These are phyloP conservation scores for Cyphomyrmex costatus DNA, from an alignment of 1,140 invertebrate species.

Conservation along the genomic window DNA sequence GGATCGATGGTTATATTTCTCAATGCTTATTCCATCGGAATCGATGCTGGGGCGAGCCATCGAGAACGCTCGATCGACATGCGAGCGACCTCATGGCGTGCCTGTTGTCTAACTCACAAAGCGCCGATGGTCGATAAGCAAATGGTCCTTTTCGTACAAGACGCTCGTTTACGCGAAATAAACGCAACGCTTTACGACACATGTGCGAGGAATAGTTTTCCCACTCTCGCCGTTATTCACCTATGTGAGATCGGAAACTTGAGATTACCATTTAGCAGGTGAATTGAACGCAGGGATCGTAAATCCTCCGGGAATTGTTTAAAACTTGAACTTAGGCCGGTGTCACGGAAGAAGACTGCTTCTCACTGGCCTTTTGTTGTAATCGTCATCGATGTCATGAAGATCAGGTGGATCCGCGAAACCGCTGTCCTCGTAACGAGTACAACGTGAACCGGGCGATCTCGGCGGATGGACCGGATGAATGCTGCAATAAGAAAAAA, in stretches of 20 bases:
- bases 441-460: slow-evolving; percentile 83
- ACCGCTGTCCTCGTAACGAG: slow-evolving; percentile 84
- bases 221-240: background rate
- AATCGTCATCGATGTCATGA: slow-evolving; percentile 83
- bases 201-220: background rate
- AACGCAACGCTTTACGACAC: slow-evolving; percentile 63
- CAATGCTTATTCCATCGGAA: background rate
- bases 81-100: slow-evolving; percentile 34
- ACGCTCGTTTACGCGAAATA: slow-evolving; percentile 70
- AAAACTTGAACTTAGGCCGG: slow-evolving; percentile 74
- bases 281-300: background rate
- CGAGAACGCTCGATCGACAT: slow-evolving; percentile 30
- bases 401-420: slow-evolving; percentile 82
- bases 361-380: slow-evolving; percentile 80
- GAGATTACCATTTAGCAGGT: background rate
- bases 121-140: background rate
- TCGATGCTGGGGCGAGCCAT: slow-evolving; percentile 5
- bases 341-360: slow-evolving; percentile 83
- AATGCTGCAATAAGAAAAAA: slow-evolving; percentile 72
- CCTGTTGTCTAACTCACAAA: background rate
- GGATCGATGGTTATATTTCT: slow-evolving; percentile 9
- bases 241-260: background rate
- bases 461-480: slow-evolving; percentile 81
- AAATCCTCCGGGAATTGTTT: slow-evolving; percentile 14
- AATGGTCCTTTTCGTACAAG: slow-evolving; percentile 53